Evolutionary conservation across 2,113 vertebrate species (phyloP).

Genomic region (Gyps fulvus): DNA sequence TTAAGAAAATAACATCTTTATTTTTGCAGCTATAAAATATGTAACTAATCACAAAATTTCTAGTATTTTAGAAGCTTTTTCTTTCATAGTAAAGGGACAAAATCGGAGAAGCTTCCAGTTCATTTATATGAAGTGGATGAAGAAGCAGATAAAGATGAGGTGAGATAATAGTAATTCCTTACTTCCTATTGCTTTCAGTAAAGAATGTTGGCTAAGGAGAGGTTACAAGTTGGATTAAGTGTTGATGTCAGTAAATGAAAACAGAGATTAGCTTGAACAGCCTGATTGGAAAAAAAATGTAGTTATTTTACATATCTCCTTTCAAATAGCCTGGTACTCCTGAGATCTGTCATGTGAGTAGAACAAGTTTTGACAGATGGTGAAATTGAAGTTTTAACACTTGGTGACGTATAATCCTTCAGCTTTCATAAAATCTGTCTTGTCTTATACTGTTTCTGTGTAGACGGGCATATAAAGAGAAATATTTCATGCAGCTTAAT

Average conservation of each 20-base stretch:
- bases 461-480: not conserved
- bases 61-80: not conserved
- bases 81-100: conserved; percentile 84
- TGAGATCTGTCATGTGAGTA: not conserved
- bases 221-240: not conserved
- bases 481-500: not conserved
- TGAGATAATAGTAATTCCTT: conserved; percentile 57
- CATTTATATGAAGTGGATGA: conserved; percentile 98
- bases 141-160: conserved; percentile 98
- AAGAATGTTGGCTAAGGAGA: not conserved
- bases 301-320: not conserved
- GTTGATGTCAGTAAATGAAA: not conserved
- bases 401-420: not conserved
- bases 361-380: not conserved
- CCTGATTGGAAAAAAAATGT: not conserved
- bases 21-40: not conserved
- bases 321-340: not conserved
- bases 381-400: not conserved
- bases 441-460: not conserved
- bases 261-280: not conserved
- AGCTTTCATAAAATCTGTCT: not conserved
- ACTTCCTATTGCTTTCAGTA: not conserved
- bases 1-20: not conserved
- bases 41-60: not conserved
- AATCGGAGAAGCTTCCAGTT: conserved; percentile 90